phyloP scores from a whole-genome alignment of 1,140 invertebrate species.

The Drosophila pseudoobscura region DNA sequence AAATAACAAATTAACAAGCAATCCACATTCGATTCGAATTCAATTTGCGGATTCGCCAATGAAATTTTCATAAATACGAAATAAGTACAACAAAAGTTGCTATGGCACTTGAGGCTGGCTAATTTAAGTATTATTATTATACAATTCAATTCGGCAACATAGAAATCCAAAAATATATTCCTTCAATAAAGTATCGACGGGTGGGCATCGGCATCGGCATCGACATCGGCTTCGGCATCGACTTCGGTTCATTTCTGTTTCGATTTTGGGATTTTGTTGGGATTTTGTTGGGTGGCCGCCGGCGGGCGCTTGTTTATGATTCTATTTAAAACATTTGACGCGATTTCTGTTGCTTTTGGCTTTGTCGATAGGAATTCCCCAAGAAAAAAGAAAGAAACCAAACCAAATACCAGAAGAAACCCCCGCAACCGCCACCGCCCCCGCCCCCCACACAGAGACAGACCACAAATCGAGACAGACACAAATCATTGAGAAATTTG shows the following conservation, averaged over 20 bases:
- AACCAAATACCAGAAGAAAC: constrained; percentile 23
- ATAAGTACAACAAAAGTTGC: constrained; percentile 13
- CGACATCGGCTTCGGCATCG: not conserved
- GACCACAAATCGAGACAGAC: constrained; percentile 3
- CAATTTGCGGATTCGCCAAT: constrained; percentile 29
- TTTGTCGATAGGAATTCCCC: constrained; percentile 70
- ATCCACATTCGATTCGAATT: not conserved
- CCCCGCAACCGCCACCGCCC: not conserved
- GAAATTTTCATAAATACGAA: constrained; percentile 43
- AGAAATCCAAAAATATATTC: constrained; percentile 37
- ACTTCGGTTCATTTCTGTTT: constrained; percentile 26
- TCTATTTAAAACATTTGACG: constrained; percentile 74
- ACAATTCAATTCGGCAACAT: constrained; percentile 46
- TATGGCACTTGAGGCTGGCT: constrained; percentile 20
- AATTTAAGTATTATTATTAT: constrained; percentile 59
- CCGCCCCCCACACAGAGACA: not conserved
- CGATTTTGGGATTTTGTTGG: constrained; percentile 16
- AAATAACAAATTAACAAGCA: constrained; percentile 5
- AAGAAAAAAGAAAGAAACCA: constrained; percentile 11
- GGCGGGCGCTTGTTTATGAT: constrained; percentile 44
- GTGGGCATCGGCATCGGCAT: constrained; percentile 8
- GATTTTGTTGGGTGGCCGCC: constrained; percentile 11
- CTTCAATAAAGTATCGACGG: constrained; percentile 50
- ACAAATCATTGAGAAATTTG: constrained; percentile 41
- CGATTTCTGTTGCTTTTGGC: constrained; percentile 71